Evolutionary conservation across 2,113 vertebrate genomes (phyloP).

Genomic region (Ammospiza nelsoni): DNA sequence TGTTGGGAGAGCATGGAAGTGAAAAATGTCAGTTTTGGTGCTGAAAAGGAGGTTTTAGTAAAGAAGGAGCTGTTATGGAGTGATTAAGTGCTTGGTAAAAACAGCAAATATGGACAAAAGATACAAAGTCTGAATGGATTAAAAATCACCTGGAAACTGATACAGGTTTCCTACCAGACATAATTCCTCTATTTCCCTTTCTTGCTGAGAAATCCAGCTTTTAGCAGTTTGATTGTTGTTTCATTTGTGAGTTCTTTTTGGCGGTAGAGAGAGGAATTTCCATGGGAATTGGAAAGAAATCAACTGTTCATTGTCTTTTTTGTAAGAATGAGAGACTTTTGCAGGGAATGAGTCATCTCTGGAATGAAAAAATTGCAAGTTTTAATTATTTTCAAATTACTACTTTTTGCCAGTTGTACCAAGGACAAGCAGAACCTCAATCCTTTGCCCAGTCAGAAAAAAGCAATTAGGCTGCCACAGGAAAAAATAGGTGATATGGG

Average conservation of each 20-base stretch:
- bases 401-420: background rate
- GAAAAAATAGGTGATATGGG: background rate
- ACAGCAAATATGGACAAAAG: fast-evolving
- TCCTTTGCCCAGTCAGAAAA: background rate
- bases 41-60: too few relatives aligned
- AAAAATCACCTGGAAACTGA: background rate
- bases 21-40: too few relatives aligned
- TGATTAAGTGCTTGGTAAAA: background rate
- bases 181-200: background rate
- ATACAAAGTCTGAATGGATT: background rate
- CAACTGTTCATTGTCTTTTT: background rate
- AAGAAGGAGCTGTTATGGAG: background rate
- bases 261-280: background rate
- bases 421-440: background rate
- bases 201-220: background rate
- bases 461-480: background rate
- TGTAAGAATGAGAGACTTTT: background rate
- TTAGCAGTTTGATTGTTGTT: background rate
- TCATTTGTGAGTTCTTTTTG: too few relatives aligned
- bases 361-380: background rate
- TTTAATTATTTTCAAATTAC: background rate
- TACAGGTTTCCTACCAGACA: background rate
- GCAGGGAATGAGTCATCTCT: background rate
- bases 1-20: too few relatives aligned
- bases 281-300: background rate